These are phyloP conservation scores for Bhutanitis thaidina DNA, from an alignment of 2,888 invertebrate genomes.

Conservation along the genomic window DNA sequence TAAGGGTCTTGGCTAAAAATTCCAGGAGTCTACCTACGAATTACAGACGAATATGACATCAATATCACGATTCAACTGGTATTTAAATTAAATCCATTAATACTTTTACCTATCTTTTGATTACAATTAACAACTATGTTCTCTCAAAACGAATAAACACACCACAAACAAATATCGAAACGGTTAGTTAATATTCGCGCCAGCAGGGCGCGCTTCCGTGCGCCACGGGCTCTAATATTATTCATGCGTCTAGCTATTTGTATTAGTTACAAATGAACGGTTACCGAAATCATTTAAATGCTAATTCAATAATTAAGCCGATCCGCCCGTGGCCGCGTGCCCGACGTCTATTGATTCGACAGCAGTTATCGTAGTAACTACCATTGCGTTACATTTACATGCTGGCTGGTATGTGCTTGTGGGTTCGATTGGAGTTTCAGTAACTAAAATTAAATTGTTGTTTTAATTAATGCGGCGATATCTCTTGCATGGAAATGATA, in stretches of 20 bases:
- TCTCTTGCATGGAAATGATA: no score
- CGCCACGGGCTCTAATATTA: constrained; percentile 50
- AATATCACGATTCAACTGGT: no score
- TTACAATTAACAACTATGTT: no score
- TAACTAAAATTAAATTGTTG: no score
- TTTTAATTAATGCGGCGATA: no score
- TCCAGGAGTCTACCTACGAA: no score
- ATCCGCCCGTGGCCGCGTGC: constrained; percentile 64
- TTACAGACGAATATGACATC: no score
- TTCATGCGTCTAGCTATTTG: constrained; percentile 77
- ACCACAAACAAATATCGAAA: constrained; percentile 24
- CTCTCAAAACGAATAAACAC: no score
- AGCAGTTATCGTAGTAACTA: constrained; percentile 33
- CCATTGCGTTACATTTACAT: constrained; percentile 19
- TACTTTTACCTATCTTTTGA: no score
- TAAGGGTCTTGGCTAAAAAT: no score
- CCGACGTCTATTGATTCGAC: constrained; percentile 57
- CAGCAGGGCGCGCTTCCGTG: constrained; percentile 46
- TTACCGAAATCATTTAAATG: constrained; percentile 81
- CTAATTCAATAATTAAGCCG: constrained; percentile 80
- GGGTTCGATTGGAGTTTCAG: neutral
- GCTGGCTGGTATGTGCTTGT: neutral
- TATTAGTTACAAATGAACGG: constrained; percentile 81
- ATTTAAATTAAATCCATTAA: no score
- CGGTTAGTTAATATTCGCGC: constrained; percentile 55